Base-by-base conservation (phyloP, 1,140 invertebrate species). In the Drosophila fuyamai region DNA sequence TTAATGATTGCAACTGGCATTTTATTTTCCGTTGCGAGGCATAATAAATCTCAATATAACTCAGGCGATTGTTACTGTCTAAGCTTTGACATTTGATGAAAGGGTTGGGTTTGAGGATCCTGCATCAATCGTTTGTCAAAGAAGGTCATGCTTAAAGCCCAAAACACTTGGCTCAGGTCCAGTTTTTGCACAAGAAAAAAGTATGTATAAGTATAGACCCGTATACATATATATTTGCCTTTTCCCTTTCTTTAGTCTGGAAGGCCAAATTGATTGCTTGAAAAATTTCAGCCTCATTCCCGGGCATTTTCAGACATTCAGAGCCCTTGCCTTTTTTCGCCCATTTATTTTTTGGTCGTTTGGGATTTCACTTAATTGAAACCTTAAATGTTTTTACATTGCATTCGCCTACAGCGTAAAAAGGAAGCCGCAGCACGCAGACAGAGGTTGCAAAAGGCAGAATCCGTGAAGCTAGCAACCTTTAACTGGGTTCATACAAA, bases 361-460 rank as follows among this genome's bases (percentile, higher is more conserved):
- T 80, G 70, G 83, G 79, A 76, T 80, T 82, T 88, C 61, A 86
- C 84, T 89, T 89, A 88, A 88, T 88, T 88, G 84, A 88, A 88
- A 80, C 84, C 83, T 88, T 88, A 83, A 88, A 88, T 88, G 83
- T 88, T 88, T 88, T 89, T 89, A 83, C 83, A 88, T 79, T 71
- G 72, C 72, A 51, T 70, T 88, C 47, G 71, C 70, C 59, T 68
- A 48, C 50, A 63, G 58, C 65, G 68, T 12, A 12, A 70, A 70
- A 79, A 66, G 63, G 66, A 67, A 70, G 61, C 56, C 75, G 16
- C 56, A 81, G 51, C 23, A 67, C 29, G n/a, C 36, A 66, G 8
- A 46, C n/a, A 51, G 14, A 10, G 58, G 60, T 57, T 32, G 23
- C 8, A 46, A 58, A 50, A 16, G 13, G 16, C 29, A 29, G 58